Percentiles rank a stretch among this genome's conserved stretches.
Conservation (phyloP, 2,113 vertebrate genomes). For the Tachysurus fulvidraco region DNA sequence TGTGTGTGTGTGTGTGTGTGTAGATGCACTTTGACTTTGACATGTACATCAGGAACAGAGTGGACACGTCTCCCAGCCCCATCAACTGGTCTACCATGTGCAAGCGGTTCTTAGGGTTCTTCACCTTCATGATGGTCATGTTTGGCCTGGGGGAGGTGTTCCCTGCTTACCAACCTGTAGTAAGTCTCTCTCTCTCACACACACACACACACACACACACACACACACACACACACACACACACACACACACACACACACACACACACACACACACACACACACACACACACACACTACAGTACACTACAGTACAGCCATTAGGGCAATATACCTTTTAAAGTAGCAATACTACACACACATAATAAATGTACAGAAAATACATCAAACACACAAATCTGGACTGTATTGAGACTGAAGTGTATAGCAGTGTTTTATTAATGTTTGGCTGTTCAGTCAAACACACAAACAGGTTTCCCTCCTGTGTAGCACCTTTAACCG, state of each 20-base stretch:
- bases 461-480: too few relatives aligned
- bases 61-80: conserved; percentile 84
- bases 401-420: background rate
- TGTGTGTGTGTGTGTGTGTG: conserved; percentile 55
- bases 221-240: too few relatives aligned
- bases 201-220: too few relatives aligned
- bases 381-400: background rate
- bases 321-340: background rate
- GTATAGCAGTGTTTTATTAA: background rate
- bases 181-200: conserved; percentile 78
- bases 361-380: background rate
- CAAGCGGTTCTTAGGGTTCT: conserved; percentile 78
- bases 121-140: conserved; percentile 84
- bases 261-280: background rate
- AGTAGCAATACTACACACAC: background rate
- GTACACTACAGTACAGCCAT: background rate
- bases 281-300: background rate
- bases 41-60: conserved; percentile 87
- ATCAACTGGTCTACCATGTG: conserved; percentile 80
- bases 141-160: conserved; percentile 78
- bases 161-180: conserved; percentile 85
- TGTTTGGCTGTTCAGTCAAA: too few relatives aligned
- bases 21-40: conserved; percentile 94
- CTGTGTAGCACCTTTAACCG: too few relatives aligned
- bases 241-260: too few relatives aligned